Percentiles rank a stretch among this genome's conserved stretches.
phyloP scores from a whole-genome alignment of 2,888 invertebrate species.

The Rhagium mordax region DNA sequence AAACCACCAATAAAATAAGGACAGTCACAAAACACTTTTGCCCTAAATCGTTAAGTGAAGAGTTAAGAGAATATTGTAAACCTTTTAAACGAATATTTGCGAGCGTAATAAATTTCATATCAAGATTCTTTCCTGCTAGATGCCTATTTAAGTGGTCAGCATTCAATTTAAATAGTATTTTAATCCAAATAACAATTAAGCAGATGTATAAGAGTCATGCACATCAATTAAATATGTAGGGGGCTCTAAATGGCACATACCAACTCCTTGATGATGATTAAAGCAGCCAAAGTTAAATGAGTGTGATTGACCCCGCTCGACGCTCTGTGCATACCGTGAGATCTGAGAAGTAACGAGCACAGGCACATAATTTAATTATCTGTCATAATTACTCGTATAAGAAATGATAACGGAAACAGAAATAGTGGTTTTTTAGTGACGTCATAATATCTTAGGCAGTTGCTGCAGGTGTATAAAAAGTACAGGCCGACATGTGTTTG shows the following conservation, averaged over 20 bases:
- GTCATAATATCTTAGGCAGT: slow-evolving; percentile 7
- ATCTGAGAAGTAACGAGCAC: slow-evolving; percentile 28
- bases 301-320: slow-evolving; percentile 55
- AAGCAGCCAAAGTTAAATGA: slow-evolving; percentile 53
- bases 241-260: slow-evolving; percentile 54
- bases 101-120: slow-evolving; percentile 36
- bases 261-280: slow-evolving; percentile 56
- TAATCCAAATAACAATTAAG: slow-evolving; percentile 60
- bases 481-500: slow-evolving; percentile 28
- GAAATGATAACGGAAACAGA: slow-evolving; percentile 34
- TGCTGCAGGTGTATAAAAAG: slow-evolving; percentile 37
- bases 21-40: no score
- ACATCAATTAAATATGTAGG: slow-evolving; percentile 57
- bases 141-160: slow-evolving; percentile 46
- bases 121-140: slow-evolving; percentile 38
- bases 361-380: slow-evolving; percentile 30
- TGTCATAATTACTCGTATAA: slow-evolving; percentile 29
- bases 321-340: slow-evolving; percentile 39
- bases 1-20: no score
- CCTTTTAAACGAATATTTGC: no score
- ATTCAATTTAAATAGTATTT: slow-evolving; percentile 56
- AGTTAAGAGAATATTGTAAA: no score
- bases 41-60: no score
- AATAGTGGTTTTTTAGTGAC: slow-evolving; percentile 26
- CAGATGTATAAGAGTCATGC: slow-evolving; percentile 59